A percentile compares a stretch with the other conserved stretches of the same genome.
These are phyloP conservation scores for Fulmarus glacialis DNA, from an alignment of 2,113 vertebrate genomes.

Conservation along the genomic window DNA sequence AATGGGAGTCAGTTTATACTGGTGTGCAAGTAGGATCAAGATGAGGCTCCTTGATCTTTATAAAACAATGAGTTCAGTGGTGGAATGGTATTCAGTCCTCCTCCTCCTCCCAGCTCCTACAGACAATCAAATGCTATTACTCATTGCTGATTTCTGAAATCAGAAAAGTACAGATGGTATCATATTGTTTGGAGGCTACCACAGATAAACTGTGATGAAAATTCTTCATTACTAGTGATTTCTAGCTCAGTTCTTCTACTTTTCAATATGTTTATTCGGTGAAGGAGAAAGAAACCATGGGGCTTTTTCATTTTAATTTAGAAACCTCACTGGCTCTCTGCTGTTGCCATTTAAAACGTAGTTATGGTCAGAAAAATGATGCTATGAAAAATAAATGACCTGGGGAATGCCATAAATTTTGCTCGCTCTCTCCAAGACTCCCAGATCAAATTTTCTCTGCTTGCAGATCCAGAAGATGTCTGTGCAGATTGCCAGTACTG, in stretches of 20 bases:
- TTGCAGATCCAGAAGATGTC: not conserved
- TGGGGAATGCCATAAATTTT: not conserved
- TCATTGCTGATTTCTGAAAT: not conserved
- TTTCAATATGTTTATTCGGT: conserved; percentile 40
- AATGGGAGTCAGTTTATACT: not conserved
- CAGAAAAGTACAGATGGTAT: not conserved
- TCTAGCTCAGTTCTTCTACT: not conserved
- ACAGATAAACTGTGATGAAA: not conserved
- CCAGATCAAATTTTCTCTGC: not conserved
- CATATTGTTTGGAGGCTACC: not conserved
- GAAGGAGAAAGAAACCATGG: conserved; percentile 37
- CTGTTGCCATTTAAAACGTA: conserved; percentile 33
- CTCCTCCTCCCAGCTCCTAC: not conserved
- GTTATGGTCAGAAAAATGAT: conserved; percentile 45
- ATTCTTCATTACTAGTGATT: not conserved
- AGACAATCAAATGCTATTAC: not conserved
- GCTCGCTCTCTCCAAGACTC: not conserved
- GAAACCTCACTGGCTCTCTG: conserved; percentile 10
- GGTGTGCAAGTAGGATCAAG: no score
- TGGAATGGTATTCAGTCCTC: not conserved
- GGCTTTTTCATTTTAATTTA: conserved; percentile 58
- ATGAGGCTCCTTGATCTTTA: not conserved
- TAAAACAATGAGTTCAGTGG: not conserved
- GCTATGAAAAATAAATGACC: conserved; percentile 23
- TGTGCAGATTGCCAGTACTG: not conserved